Evolutionary conservation across 1,140 invertebrate species (phyloP).

Genomic region (Dinoponera quadriceps): DNA sequence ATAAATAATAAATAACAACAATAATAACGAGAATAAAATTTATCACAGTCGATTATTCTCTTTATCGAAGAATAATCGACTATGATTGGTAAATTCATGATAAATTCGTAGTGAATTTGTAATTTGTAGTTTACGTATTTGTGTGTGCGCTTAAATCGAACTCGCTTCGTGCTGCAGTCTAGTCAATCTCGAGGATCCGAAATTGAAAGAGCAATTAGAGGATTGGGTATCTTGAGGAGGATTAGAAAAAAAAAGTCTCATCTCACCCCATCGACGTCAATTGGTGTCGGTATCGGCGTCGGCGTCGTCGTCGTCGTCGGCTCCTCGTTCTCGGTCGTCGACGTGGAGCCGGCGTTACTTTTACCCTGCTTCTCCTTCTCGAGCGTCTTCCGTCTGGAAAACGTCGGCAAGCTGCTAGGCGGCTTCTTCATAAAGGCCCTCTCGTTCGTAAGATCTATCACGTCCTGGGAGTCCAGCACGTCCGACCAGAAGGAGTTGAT

Average conservation of each 20-base stretch:
- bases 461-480: constrained; percentile 88
- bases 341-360: background rate
- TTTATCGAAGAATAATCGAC: too few species aligned
- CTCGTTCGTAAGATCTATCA: constrained; percentile 90
- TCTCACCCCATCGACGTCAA: constrained; percentile 76
- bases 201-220: constrained; percentile 13
- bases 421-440: constrained; percentile 86
- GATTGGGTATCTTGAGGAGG: too few species aligned
- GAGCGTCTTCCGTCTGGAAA: constrained; percentile 80
- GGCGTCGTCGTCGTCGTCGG: constrained; percentile 2
- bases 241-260: background rate
- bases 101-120: too few species aligned
- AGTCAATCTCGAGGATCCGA: background rate
- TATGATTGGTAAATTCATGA: too few species aligned
- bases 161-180: too few species aligned
- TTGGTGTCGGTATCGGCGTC: constrained; percentile 21
- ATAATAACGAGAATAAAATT: too few species aligned
- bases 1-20: too few species aligned
- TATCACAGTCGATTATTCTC: too few species aligned
- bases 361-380: constrained; percentile 76
- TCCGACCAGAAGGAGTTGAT: constrained; percentile 92
- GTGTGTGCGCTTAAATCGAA: too few species aligned
- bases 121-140: too few species aligned
- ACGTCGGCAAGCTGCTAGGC: constrained; percentile 72
- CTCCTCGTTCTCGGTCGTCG: constrained; percentile 56